A percentile compares a stretch with the other conserved stretches of the same genome.
Conservation (phyloP, 2,113 vertebrate genomes). For the Callipepla californica region DNA sequence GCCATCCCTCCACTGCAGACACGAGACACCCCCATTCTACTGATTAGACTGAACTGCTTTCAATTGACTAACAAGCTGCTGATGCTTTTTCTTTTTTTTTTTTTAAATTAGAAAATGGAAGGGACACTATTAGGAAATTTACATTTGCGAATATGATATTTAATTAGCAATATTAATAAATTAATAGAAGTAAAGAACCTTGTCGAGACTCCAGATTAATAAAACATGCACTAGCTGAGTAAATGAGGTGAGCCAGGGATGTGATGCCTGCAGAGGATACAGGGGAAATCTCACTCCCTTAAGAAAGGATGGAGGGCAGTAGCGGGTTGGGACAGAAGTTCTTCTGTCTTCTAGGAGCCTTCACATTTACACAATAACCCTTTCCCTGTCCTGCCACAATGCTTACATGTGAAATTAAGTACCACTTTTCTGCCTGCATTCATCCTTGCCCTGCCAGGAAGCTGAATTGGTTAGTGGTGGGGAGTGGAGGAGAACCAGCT, state of each 20-base stretch:
- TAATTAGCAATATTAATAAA: constrained; percentile 87
- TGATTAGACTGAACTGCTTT: constrained; percentile 72
- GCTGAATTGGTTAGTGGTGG: not conserved
- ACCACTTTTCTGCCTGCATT: not conserved
- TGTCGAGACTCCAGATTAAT: constrained; percentile 82
- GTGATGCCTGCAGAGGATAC: constrained; percentile 22
- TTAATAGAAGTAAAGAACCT: constrained; percentile 83
- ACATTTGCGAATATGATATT: constrained; percentile 86
- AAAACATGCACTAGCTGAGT: constrained; percentile 76
- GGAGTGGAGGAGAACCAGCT: not conserved
- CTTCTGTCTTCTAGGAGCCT: not conserved
- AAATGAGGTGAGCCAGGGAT: constrained; percentile 58
- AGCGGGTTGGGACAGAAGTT: not conserved
- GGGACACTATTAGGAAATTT: constrained; percentile 85
- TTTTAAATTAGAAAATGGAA: constrained; percentile 78
- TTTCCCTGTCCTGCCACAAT: not conserved
- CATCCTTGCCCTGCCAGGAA: not conserved
- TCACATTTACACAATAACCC: not conserved
- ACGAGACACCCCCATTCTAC: constrained; percentile 9
- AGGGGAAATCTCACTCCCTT: constrained; percentile 10
- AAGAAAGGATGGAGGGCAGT: not conserved
- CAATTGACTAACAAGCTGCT: constrained; percentile 72
- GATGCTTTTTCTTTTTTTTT: constrained; percentile 42
- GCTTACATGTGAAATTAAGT: not conserved
- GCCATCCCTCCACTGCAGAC: not conserved